Evolutionary conservation across 2,797 vertebrate genomes (phyloP).

Genomic region (Bufotes viridis): DNA sequence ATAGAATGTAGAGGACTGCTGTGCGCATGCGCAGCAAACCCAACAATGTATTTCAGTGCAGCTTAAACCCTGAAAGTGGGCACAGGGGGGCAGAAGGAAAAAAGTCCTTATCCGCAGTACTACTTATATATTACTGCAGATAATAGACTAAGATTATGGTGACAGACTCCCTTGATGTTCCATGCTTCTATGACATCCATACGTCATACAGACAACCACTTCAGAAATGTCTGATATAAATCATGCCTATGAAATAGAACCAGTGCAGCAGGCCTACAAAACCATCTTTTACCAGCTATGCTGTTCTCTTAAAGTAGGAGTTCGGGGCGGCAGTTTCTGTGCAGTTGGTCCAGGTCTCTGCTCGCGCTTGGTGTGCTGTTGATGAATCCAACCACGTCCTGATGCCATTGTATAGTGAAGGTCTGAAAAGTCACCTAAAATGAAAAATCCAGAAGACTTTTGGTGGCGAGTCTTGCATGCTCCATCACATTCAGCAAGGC

Average conservation of each 20-base stretch:
- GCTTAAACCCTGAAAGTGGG: too few relatives aligned
- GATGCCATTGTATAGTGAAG: slow-evolving; percentile 47
- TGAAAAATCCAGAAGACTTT: not conserved
- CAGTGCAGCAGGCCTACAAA: not conserved
- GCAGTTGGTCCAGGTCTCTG: not conserved
- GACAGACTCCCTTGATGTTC: too few relatives aligned
- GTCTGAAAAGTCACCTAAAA: not conserved
- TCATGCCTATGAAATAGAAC: too few relatives aligned
- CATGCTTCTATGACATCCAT: not conserved
- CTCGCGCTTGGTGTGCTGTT: not conserved
- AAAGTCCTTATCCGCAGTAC: too few relatives aligned
- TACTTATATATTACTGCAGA: too few relatives aligned
- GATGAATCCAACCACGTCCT: slow-evolving; percentile 57
- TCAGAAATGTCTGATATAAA: not conserved
- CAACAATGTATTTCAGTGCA: too few relatives aligned
- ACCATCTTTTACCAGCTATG: not conserved
- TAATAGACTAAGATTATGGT: too few relatives aligned
- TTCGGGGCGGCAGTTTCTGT: too few relatives aligned
- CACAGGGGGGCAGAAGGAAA: too few relatives aligned
- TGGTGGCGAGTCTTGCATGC: not conserved
- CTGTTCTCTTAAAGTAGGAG: not conserved
- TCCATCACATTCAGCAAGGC: not conserved
- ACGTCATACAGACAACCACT: not conserved
- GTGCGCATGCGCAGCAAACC: too few relatives aligned
- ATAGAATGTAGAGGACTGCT: too few relatives aligned